These are phyloP conservation scores for Nesometra sesokonis DNA, from an alignment of 35 echinoderm and acorn worm genomes.

Conservation along the genomic window DNA sequence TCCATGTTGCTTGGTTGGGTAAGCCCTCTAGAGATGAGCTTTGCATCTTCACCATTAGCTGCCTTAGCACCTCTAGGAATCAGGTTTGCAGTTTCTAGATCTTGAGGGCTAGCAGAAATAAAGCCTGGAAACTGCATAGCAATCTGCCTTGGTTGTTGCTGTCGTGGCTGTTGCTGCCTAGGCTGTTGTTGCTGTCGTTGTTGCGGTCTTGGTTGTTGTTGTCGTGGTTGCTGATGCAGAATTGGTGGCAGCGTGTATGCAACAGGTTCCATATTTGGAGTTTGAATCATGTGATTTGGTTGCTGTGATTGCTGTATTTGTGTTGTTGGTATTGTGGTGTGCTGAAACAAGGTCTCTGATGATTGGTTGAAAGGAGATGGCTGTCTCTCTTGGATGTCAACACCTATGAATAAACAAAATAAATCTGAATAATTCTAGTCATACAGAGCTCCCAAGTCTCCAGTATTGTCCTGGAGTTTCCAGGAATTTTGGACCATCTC, in stretches of 20 bases:
- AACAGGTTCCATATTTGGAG: background rate
- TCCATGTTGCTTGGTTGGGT: background rate
- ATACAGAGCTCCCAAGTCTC: no score
- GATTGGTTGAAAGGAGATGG: background rate
- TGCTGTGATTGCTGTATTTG: background rate
- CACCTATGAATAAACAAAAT: background rate
- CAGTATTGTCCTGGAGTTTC: no score
- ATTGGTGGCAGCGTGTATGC: background rate
- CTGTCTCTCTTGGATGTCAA: background rate
- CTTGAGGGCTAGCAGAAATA: background rate
- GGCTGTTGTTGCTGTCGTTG: conserved; percentile 14
- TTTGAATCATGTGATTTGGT: background rate
- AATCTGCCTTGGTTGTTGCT: conserved; percentile 28
- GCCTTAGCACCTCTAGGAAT: conserved; percentile 5
- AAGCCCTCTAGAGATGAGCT: background rate
- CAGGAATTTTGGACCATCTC: no score
- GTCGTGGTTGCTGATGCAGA: conserved; percentile 25
- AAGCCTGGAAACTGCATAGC: background rate
- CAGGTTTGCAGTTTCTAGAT: background rate
- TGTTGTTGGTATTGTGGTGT: background rate
- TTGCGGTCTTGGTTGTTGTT: background rate
- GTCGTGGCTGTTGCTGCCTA: conserved; percentile 22
- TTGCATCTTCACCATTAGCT: conserved; percentile 1
- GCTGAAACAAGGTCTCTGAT: background rate
- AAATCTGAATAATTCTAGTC: no score